Base-by-base conservation (phyloP, 1,140 invertebrate genomes). In the Colletes gigas region DNA sequence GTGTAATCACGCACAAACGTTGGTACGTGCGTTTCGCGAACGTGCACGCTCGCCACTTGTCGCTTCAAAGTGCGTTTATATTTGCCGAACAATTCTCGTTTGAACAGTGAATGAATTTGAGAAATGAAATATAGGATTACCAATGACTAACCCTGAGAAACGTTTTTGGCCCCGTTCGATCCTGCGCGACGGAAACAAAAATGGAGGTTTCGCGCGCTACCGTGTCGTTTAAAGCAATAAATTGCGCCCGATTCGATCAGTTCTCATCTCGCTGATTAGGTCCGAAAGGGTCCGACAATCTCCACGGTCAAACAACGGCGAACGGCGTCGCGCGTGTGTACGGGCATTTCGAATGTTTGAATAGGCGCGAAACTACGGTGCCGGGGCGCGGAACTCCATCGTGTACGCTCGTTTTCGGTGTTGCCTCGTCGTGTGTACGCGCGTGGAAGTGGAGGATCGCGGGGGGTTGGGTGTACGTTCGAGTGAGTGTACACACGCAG, bases 261-360 rank as follows among this genome's bases (percentile, higher is more conserved):
- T 44, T 52, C 59, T 50, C 59, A 52, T 79, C 69, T 41, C 67
- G 77, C 60, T 79, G 77, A 79, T 79, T 79, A 79, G 77, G 17
- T 65, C 71, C 59, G 50, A 79, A 79, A 79, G 71, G 52, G 69
- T 71, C 57, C 19, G 60, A 72, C 68, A 72, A 73, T 73, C 69
- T 73, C 69, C 69, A 41, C 69, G 77, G 69, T 62, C 77, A 73
- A 72, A 73, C 59, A 65, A 30, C 68, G n/a, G 14, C 4, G 14
- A 1, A 39, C 39, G 39, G 21, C n/a, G 9, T 2, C 19, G 10
- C 17, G 69, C 63, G 79, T 82, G 82, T 86, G 85, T 84, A 83
- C 84, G 86, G 87, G 70, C 65, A 67, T 80, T 85, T 85, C 69
- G 83, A 69, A 59, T 80, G 77, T 88, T 83, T 78, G 82, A 73